Base-by-base conservation (phyloP, 2,797 vertebrate species). In the Diplodus sargus region DNA sequence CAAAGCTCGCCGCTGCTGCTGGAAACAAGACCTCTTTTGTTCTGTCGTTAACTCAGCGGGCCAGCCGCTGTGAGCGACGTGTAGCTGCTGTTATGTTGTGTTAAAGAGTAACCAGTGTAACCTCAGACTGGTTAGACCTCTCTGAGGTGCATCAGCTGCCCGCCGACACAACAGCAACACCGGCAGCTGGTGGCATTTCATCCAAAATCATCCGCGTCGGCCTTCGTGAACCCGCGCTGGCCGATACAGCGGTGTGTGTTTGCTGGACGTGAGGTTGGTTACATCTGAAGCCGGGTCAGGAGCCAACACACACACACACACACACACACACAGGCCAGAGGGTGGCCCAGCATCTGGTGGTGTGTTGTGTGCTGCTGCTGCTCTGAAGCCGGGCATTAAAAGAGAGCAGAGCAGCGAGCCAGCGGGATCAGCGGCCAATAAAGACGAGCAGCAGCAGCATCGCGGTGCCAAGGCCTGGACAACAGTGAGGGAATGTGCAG, bases 401-500 rank as follows among this genome's bases (percentile, higher is more conserved):
- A 88, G 73, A 83, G 66, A 65, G 72, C 59, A 5, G 42, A 2
- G n/a, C 16, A 61, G 45, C 0, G 85, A 87, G 86, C 88, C 88
- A 88, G 65, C 57, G 0, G 78, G 85, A 91, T 84, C 79, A 73
- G 74, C 65, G 14, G 84, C 86, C 87, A 87, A 81, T 78, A 89
- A 84, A 89, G 87, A 81, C 59, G 17, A 58, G 73, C 71, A 80
- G 73, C 81, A 75, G 69, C 69, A 47, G 71, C 74, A 73, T 53
- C 62, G 25, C 25, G 1, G 30, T 67, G 89, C 89, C 85, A 89
- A 67, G 59, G 65, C 77, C 76, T 75, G 85, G 70, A 84, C 77
- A 12, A 39, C 76, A 84, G 62, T 70, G 75, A 82, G 68, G 87
- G 84, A 90, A 83, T 76, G 71, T 82, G 79, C 28, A 28, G 28